Evolutionary conservation across 2,113 vertebrate genomes (phyloP).

Genomic region (Polypterus senegalus): DNA sequence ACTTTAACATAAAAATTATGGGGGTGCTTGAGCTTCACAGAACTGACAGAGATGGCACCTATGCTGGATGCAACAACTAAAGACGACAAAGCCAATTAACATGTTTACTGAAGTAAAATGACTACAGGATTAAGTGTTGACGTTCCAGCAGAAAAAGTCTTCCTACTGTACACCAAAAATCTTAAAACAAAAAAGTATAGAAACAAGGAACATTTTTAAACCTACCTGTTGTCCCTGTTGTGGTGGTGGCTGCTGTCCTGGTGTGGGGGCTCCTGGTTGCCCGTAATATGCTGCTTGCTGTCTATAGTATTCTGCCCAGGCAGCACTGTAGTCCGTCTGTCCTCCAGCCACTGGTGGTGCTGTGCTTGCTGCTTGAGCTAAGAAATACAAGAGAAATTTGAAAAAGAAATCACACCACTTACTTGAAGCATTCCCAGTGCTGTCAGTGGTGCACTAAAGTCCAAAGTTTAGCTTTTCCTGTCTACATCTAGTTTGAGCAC

Average conservation of each 20-base stretch:
- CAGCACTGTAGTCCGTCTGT: constrained; percentile 76
- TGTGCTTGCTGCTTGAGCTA: constrained; percentile 46
- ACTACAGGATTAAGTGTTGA: too few species aligned
- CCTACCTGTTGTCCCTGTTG: constrained; percentile 75
- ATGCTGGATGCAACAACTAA: too few species aligned
- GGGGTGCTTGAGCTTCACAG: too few species aligned
- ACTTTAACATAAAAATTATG: too few species aligned
- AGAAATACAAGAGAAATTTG: constrained; percentile 9
- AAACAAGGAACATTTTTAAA: background rate
- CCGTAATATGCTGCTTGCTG: constrained; percentile 86
- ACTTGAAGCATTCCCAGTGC: background rate
- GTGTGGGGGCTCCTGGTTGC: constrained; percentile 53
- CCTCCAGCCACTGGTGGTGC: constrained; percentile 50
- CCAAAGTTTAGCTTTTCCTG: background rate
- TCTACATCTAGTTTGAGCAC: too few species aligned
- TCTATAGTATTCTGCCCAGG: constrained; percentile 88
- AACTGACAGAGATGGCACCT: too few species aligned
- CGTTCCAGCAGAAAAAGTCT: too few species aligned
- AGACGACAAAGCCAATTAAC: too few species aligned
- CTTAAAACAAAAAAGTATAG: background rate
- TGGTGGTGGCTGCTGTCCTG: constrained; percentile 56
- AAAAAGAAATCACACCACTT: background rate
- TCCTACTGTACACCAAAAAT: too few species aligned
- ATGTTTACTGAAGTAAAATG: too few species aligned
- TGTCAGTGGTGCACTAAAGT: background rate